These are phyloP conservation scores for Bagarius yarrelli DNA, from an alignment of 2,113 vertebrate genomes.

Conservation along the genomic window DNA sequence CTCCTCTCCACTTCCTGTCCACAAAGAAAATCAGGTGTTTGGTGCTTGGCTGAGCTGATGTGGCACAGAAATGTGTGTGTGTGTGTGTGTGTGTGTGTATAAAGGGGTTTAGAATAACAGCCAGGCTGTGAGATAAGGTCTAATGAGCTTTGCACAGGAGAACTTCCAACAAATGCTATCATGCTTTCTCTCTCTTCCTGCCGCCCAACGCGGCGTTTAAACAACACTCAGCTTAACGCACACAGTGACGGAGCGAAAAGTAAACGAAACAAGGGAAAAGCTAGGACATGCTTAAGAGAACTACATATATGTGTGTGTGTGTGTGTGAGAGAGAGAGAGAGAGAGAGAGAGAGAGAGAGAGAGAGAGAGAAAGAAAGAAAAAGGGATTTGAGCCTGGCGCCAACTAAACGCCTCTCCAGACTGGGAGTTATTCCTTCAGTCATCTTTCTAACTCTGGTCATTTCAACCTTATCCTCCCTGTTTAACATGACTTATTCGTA, in stretches of 20 bases:
- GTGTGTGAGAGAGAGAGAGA: conserved; percentile 8
- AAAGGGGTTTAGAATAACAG: conserved; percentile 43
- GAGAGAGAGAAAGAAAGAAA: conserved; percentile 38
- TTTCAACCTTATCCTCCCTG: conserved; percentile 40
- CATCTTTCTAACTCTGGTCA: not conserved
- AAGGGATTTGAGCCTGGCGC: conserved; percentile 47
- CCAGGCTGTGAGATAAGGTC: conserved; percentile 33
- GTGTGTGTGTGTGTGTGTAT: conserved; percentile 16
- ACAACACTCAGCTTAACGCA: not conserved
- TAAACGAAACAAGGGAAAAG: not conserved
- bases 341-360: not conserved
- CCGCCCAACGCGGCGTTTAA: not conserved
- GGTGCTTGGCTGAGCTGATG: conserved; percentile 37
- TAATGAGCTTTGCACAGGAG: conserved; percentile 35
- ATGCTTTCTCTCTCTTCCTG: not conserved
- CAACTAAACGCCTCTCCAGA: conserved; percentile 20
- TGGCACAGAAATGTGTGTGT: conserved; percentile 16
- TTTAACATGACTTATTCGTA: not conserved
- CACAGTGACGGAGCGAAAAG: not conserved
- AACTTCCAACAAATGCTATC: not conserved
- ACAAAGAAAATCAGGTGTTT: conserved; percentile 40
- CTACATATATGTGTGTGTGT: not conserved
- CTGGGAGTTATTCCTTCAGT: conserved; percentile 48
- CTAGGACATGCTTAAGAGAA: conserved; percentile 3
- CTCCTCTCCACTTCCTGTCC: conserved; percentile 49